These are phyloP conservation scores for Gibbula magus DNA, from an alignment of 2,888 invertebrate genomes.

Conservation along the genomic window DNA sequence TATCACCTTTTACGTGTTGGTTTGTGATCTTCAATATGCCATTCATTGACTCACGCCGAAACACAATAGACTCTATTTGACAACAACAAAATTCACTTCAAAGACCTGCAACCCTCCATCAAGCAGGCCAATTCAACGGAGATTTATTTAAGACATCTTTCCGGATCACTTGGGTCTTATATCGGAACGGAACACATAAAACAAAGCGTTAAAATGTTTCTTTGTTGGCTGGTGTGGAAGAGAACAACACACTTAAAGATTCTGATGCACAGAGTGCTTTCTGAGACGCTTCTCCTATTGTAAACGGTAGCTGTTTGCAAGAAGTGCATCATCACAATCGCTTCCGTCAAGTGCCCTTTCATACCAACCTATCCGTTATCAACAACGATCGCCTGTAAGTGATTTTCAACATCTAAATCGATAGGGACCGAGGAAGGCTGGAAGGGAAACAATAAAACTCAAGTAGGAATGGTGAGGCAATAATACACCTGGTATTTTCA, in stretches of 20 bases:
- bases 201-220: neutral
- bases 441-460: neutral
- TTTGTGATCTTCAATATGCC: no score
- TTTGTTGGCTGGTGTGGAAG: neutral
- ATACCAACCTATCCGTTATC: neutral
- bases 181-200: neutral
- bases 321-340: neutral
- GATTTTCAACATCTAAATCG: neutral
- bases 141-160: no score
- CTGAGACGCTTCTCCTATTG: neutral
- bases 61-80: no score
- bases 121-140: no score
- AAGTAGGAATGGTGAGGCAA: neutral
- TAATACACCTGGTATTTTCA: slow-evolving; percentile 10
- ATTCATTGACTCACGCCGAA: no score
- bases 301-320: neutral
- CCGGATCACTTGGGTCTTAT: no score
- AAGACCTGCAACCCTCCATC: no score
- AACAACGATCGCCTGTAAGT: neutral
- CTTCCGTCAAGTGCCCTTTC: neutral
- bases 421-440: neutral
- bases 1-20: no score
- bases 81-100: no score
- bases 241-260: neutral
- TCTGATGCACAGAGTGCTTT: neutral